phyloP scores from a whole-genome alignment of 2,888 invertebrate genomes.

The Blastobasis lacticolella region DNA sequence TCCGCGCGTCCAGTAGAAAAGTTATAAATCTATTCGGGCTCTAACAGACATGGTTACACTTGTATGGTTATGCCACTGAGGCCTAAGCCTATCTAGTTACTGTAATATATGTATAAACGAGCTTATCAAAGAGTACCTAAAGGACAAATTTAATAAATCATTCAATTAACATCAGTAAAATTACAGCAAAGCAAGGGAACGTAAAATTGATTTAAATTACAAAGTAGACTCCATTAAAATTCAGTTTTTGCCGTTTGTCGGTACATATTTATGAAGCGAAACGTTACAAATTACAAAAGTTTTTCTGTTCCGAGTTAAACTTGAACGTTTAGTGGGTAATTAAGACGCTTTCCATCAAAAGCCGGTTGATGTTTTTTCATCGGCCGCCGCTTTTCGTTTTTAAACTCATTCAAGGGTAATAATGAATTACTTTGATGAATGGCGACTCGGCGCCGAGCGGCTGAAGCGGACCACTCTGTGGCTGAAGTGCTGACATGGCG shows the following conservation, averaged over 20 bases:
- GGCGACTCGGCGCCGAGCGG: too few relatives aligned
- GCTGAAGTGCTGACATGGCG: too few relatives aligned
- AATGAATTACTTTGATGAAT: background rate
- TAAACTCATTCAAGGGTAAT: background rate
- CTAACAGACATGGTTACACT: too few relatives aligned
- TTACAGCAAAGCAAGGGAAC: background rate
- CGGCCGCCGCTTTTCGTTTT: background rate
- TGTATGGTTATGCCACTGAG: too few relatives aligned
- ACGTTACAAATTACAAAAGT: background rate
- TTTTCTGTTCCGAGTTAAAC: slow-evolving; percentile 1
- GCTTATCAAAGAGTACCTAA: too few relatives aligned
- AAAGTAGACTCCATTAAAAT: slow-evolving; percentile 1
- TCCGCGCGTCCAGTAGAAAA: too few relatives aligned
- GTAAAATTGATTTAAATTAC: background rate
- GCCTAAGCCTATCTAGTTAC: too few relatives aligned
- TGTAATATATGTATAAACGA: too few relatives aligned
- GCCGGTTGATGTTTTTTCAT: slow-evolving; percentile 1
- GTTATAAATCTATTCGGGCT: too few relatives aligned
- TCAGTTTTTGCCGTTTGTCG: background rate
- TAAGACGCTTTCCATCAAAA: slow-evolving; percentile 3
- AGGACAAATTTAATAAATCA: too few relatives aligned
- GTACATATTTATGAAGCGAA: too few relatives aligned
- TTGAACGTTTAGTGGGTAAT: slow-evolving; percentile 1
- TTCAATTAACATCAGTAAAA: background rate
- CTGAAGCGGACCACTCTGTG: too few relatives aligned